Percentiles rank a stretch among this genome's conserved stretches.
Evolutionary conservation across 1,140 invertebrate genomes (phyloP).

Genomic region (Laupala kohalensis): DNA sequence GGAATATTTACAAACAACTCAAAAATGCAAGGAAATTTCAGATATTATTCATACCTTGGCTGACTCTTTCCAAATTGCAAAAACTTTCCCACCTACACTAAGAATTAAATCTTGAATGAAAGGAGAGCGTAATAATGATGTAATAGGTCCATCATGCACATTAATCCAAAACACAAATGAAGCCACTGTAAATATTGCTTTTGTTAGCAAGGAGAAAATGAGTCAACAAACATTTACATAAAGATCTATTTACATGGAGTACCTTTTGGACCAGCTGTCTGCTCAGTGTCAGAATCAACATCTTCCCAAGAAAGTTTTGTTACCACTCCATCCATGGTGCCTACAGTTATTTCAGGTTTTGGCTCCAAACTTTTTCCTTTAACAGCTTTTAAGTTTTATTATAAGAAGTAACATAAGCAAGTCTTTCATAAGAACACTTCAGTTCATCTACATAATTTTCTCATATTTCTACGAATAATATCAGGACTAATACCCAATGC

Average conservation of each 20-base stretch:
- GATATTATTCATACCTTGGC: constrained; percentile 28
- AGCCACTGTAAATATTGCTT: constrained; percentile 31
- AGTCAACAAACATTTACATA: background rate
- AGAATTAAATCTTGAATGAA: constrained; percentile 36
- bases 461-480: too few relatives aligned
- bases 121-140: constrained; percentile 37
- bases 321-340: background rate
- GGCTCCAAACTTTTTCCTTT: background rate
- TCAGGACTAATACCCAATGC: too few relatives aligned
- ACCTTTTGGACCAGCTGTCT: background rate
- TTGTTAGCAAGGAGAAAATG: background rate
- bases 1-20: constrained; percentile 17
- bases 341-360: background rate
- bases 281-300: background rate
- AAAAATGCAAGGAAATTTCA: constrained; percentile 32
- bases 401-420: background rate
- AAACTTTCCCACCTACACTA: constrained; percentile 40
- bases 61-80: constrained; percentile 42
- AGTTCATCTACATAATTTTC: too few relatives aligned
- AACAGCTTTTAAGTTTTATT: background rate
- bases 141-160: constrained; percentile 52
- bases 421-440: background rate
- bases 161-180: constrained; percentile 31
- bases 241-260: background rate
- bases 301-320: background rate